Conservation (phyloP, 1,140 invertebrate genomes). For the Parapsyche elsis region DNA sequence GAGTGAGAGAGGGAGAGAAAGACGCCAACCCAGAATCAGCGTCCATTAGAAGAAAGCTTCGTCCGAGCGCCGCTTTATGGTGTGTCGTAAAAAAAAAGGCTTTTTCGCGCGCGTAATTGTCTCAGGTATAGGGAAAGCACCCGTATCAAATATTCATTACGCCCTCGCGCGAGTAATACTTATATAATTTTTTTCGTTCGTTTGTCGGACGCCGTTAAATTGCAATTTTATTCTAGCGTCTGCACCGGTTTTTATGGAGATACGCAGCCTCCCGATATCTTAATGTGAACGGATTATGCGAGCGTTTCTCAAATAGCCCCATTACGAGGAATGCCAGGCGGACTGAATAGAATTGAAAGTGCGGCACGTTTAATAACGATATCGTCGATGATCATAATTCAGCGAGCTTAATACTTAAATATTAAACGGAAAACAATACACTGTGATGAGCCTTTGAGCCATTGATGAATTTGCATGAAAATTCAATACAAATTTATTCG, state of each 20-base stretch:
- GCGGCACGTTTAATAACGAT: not conserved
- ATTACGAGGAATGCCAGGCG: not conserved
- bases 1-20: too few relatives aligned
- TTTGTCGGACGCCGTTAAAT: not conserved
- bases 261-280: constrained; percentile 26
- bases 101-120: constrained; percentile 34
- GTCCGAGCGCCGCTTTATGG: constrained; percentile 19
- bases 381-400: too few relatives aligned
- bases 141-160: constrained; percentile 39
- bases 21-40: not conserved
- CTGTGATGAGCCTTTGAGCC: too few relatives aligned
- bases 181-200: not conserved
- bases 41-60: not conserved
- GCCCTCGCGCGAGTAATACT: not conserved
- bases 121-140: not conserved
- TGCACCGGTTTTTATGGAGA: constrained; percentile 25
- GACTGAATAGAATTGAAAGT: not conserved
- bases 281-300: constrained; percentile 29
- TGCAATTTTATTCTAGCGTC: constrained; percentile 28
- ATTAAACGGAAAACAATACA: too few relatives aligned
- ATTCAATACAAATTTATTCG: too few relatives aligned
- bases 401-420: too few relatives aligned
- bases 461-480: too few relatives aligned
- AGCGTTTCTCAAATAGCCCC: not conserved
- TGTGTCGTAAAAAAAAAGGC: constrained; percentile 11